Conservation (phyloP, 1,140 invertebrate genomes). For the Halesus radiatus region DNA sequence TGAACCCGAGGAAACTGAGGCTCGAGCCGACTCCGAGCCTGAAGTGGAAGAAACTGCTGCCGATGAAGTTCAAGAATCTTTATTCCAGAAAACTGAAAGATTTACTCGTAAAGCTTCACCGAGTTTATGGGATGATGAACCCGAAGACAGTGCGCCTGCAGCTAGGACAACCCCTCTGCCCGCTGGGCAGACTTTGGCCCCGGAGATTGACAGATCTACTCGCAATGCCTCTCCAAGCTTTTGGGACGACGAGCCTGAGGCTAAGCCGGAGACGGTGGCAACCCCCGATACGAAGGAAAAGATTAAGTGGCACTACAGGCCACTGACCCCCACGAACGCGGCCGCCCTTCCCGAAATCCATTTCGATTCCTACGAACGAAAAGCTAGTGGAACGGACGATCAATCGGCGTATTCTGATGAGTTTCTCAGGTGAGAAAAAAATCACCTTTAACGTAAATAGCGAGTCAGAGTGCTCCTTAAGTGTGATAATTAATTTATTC, state of each 20-base stretch:
- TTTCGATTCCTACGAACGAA: conserved; percentile 67
- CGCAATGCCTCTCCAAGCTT: conserved; percentile 55
- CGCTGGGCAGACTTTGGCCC: not conserved
- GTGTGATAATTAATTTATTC: conserved; percentile 11
- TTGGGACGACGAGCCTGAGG: conserved; percentile 59
- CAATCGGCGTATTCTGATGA: conserved; percentile 64
- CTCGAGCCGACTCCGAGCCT: too few relatives aligned
- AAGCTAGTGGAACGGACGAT: conserved; percentile 58
- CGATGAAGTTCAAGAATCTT: too few relatives aligned
- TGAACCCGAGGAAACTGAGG: conserved; percentile 50
- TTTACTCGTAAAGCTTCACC: not conserved
- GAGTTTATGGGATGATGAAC: not conserved
- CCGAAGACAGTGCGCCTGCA: not conserved
- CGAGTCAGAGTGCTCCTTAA: conserved; percentile 1
- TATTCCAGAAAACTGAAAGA: not conserved
- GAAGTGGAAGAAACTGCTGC: too few relatives aligned
- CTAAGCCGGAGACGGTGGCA: conserved; percentile 51
- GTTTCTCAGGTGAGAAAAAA: conserved; percentile 67
- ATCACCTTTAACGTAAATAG: conserved; percentile 10
- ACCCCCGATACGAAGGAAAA: conserved; percentile 60
- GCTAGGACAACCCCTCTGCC: not conserved
- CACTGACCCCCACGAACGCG: conserved; percentile 61
- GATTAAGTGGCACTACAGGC: conserved; percentile 66
- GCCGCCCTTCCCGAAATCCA: conserved; percentile 65
- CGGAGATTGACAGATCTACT: not conserved